Evolutionary conservation across 2,113 vertebrate species (phyloP), one percentile per base, ranked within the genome.

Genomic region (Campylomormyrus numenius): DNA sequence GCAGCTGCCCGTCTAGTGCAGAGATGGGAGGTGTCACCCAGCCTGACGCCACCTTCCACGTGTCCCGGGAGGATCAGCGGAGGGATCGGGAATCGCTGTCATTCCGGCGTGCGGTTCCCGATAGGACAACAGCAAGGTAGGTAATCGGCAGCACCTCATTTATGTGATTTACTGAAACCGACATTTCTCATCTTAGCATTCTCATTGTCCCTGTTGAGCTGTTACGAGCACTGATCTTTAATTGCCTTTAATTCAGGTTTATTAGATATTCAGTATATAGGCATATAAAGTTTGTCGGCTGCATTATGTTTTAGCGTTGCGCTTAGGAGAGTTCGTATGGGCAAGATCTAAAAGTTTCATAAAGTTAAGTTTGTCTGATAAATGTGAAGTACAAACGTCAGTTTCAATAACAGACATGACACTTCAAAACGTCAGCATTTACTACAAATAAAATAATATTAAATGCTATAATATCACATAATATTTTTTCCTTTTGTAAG

Each of bases 61-160:
- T 58, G 89, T 89, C 89, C 89, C 83, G 49, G 53, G 17, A 31
- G 45, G 58, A 17, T 52, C 39, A 21, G 50, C 24, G 45, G 46
- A 90, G 89, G 80, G 86, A 21, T 24, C 85, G 21, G 4, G 77
- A 89, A 90, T 91, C 62, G 85, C 89, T 89, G 45, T 91, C 92
- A 92, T 91, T 92, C 90, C 86, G 88, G 31, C 35, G 45, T 88
- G 84, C 89, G 74, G 24, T 31, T 24, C 42, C 35, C 53, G 52
- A 85, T 62, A 48, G 52, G 87, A 90, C 86, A 83, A 15, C 58
- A 88, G 66, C 90, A 90, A 90, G 90, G 90, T 90, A 90, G 58
- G 90, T 3, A 53, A 87, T 39, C n/a, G 3, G 53, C 11, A 19
- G 21, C 50, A 39, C 52, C 39, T 49, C 46, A 10, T 56, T 53